phyloP scores from a whole-genome alignment of 2,113 vertebrate species.

The Leptobrachium ailaonicum region DNA sequence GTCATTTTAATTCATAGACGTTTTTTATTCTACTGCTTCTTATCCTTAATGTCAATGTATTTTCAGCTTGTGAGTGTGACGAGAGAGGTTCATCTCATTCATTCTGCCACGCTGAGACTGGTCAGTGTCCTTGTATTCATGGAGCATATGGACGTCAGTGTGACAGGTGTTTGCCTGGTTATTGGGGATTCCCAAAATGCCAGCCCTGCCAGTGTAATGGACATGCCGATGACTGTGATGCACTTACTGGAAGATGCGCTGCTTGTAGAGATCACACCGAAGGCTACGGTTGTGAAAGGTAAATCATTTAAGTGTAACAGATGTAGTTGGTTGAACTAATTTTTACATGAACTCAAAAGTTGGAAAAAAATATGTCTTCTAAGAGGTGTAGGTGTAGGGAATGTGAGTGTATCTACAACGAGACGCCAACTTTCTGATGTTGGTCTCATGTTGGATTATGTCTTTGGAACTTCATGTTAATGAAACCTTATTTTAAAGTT shows the following conservation, averaged over 20 bases:
- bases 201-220: constrained; percentile 88
- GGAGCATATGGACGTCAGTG: constrained; percentile 83
- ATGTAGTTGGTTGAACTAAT: too few species aligned
- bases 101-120: constrained; percentile 80
- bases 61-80: constrained; percentile 83
- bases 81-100: constrained; percentile 76
- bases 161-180: constrained; percentile 82
- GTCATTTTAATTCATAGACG: not conserved
- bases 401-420: too few species aligned
- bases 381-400: too few species aligned
- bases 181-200: constrained; percentile 93
- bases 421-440: too few species aligned
- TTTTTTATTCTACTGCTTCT: not conserved
- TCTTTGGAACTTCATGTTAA: too few species aligned
- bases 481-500: too few species aligned
- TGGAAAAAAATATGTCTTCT: too few species aligned
- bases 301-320: not conserved
- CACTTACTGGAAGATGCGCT: constrained; percentile 76
- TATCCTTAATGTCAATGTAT: not conserved
- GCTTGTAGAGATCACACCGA: constrained; percentile 80
- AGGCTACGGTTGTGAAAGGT: constrained; percentile 90
- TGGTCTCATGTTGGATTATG: too few species aligned
- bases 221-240: constrained; percentile 79
- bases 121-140: constrained; percentile 85
- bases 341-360: too few species aligned